Conservation (phyloP, 1,140 invertebrate species). For the Drosophila melanica region DNA sequence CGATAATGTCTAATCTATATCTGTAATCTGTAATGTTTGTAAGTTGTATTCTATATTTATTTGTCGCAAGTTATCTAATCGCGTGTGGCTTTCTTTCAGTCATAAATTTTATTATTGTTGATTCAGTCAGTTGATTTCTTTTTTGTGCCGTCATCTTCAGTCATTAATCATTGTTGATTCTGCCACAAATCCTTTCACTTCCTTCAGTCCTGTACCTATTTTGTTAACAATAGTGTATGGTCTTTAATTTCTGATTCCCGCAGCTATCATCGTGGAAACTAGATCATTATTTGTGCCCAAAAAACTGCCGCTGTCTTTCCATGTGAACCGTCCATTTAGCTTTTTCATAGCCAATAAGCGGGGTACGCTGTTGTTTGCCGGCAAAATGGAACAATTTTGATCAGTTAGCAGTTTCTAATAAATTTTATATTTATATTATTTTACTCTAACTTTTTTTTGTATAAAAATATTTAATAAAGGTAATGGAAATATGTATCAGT, state of each 20-base stretch:
- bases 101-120: no score
- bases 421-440: not conserved
- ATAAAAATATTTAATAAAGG: not conserved
- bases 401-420: not conserved
- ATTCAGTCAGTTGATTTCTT: no score
- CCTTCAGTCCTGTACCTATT: no score
- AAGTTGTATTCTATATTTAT: no score
- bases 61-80: no score
- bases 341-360: conserved; percentile 15
- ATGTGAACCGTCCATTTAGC: conserved; percentile 8
- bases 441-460: not conserved
- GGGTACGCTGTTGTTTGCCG: conserved; percentile 23
- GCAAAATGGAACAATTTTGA: conserved; percentile 6
- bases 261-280: conserved; percentile 32
- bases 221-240: not conserved
- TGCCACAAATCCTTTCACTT: no score
- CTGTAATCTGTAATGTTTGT: no score
- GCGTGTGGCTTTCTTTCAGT: no score
- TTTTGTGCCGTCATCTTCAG: no score
- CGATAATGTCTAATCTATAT: no score
- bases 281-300: not conserved
- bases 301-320: conserved; percentile 11
- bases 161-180: not conserved
- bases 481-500: no score
- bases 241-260: conserved; percentile 1